phyloP scores from a whole-genome alignment of 1,140 invertebrate species.

The Sipha flava region DNA sequence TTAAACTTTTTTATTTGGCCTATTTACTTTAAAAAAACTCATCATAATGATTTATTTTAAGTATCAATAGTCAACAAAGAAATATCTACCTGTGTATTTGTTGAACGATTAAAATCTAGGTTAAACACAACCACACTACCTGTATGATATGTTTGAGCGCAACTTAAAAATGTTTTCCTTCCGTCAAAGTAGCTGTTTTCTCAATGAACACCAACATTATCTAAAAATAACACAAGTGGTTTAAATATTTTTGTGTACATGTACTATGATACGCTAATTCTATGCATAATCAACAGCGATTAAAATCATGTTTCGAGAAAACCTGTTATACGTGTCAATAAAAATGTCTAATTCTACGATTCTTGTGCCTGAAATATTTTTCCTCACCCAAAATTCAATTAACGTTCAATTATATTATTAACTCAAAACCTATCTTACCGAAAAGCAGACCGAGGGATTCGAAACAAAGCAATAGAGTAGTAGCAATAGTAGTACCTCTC shows the following conservation, averaged over 20 bases:
- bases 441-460: too few species aligned
- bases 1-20: not conserved
- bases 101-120: not conserved
- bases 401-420: too few species aligned
- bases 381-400: too few species aligned
- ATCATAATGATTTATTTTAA: not conserved
- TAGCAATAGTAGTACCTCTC: too few species aligned
- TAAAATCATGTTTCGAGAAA: not conserved
- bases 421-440: too few species aligned
- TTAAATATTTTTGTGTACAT: not conserved
- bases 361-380: not conserved
- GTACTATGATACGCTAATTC: not conserved
- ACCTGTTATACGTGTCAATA: not conserved
- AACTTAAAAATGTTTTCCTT: not conserved
- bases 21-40: not conserved
- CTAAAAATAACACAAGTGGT: not conserved
- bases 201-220: slow-evolving; percentile 20
- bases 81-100: too few species aligned
- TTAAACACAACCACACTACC: not conserved
- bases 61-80: not conserved
- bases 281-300: not conserved
- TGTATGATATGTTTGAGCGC: not conserved
- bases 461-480: too few species aligned
- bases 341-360: too few species aligned
- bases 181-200: not conserved